phyloP scores from a whole-genome alignment of 2,797 vertebrate genomes.

The Gephyroberyx darwinii region DNA sequence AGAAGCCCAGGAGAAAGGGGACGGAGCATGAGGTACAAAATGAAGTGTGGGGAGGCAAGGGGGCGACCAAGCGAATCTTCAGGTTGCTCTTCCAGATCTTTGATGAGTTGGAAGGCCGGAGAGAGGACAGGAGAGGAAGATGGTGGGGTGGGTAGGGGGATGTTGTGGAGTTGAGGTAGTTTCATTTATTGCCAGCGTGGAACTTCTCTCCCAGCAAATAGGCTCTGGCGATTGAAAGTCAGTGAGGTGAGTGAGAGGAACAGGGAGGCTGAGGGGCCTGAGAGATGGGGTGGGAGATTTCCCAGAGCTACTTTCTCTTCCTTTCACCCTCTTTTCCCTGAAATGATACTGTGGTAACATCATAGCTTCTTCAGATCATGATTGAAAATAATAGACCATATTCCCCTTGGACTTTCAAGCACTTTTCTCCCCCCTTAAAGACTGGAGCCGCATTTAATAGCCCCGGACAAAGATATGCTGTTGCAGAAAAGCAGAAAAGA shows the following conservation, averaged over 20 bases:
- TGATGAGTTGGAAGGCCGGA: constrained; percentile 58
- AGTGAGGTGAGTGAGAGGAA: constrained; percentile 70
- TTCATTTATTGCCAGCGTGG: constrained; percentile 71
- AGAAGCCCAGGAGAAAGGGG: constrained; percentile 11
- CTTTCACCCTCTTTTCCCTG: constrained; percentile 22
- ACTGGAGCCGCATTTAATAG: constrained; percentile 25
- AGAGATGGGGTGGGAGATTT: constrained; percentile 60
- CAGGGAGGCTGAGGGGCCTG: constrained; percentile 46
- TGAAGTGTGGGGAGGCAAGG: constrained; percentile 35
- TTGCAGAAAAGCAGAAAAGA: background rate
- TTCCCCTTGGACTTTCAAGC: constrained; percentile 16
- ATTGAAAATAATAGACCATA: constrained; percentile 47
- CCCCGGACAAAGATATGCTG: background rate
- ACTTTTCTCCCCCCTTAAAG: constrained; percentile 22
- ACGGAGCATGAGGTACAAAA: constrained; percentile 35
- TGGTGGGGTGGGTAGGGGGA: constrained; percentile 45
- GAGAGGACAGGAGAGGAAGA: constrained; percentile 39
- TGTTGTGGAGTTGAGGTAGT: constrained; percentile 60
- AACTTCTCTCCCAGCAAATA: constrained; percentile 72
- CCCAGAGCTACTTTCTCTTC: constrained; percentile 50
- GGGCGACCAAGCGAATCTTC: constrained; percentile 31
- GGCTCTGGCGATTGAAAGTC: constrained; percentile 73
- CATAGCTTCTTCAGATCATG: constrained; percentile 31
- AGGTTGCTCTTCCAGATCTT: constrained; percentile 61
- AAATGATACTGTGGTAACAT: constrained; percentile 44